Evolutionary conservation across 2,113 vertebrate genomes (phyloP).

Genomic region (Cyprinus carpio): DNA sequence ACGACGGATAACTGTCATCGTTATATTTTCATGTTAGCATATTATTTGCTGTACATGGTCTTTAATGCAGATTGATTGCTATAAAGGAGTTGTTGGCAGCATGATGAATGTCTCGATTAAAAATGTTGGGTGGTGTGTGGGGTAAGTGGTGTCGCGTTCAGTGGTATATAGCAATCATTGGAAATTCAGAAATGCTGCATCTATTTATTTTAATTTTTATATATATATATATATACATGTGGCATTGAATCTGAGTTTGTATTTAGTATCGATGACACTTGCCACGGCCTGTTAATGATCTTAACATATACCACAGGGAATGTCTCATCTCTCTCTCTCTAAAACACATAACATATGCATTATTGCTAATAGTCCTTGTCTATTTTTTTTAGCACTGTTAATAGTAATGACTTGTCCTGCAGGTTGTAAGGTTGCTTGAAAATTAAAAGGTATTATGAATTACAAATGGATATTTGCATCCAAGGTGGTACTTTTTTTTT

Average conservation of each 20-base stretch:
- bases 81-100: too few species aligned
- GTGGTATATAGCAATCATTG: background rate
- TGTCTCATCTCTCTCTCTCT: too few species aligned
- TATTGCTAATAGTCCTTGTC: background rate
- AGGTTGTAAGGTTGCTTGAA: background rate
- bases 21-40: background rate
- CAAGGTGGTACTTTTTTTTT: background rate
- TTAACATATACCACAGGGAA: too few species aligned
- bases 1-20: slow-evolving; percentile 6
- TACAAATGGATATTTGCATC: background rate
- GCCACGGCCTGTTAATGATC: background rate
- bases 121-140: background rate
- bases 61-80: background rate
- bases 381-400: background rate
- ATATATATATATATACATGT: too few species aligned
- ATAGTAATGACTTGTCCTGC: background rate
- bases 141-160: too few species aligned
- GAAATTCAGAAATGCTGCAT: background rate
- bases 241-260: background rate
- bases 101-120: background rate
- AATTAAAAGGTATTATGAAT: background rate
- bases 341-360: too few species aligned
- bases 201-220: too few species aligned
- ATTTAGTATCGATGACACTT: background rate
- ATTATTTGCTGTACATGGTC: background rate